Conservation (phyloP, 1,140 invertebrate genomes). For the Pogonognathellus flavescens region DNA sequence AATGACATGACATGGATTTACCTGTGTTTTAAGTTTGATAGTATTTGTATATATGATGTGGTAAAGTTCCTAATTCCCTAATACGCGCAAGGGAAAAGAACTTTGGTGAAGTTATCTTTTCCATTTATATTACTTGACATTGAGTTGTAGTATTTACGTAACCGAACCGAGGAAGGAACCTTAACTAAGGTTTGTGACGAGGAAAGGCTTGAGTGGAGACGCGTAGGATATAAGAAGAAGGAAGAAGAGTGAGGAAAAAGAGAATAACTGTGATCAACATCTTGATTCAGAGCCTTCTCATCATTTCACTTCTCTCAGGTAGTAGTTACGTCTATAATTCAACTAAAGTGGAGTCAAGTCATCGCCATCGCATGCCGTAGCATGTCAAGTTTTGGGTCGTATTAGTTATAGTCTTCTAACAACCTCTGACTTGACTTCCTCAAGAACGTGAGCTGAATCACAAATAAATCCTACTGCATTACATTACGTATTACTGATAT, state of each 20-base stretch:
- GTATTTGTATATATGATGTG: too few relatives aligned
- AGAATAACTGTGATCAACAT: slow-evolving; percentile 24
- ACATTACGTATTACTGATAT: slow-evolving; percentile 3
- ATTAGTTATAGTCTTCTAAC: slow-evolving; percentile 12
- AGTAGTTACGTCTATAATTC: slow-evolving; percentile 23
- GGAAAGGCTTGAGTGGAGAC: neutral
- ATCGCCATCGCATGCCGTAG: slow-evolving; percentile 3
- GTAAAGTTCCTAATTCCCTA: too few relatives aligned
- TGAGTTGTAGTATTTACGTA: slow-evolving; percentile 14
- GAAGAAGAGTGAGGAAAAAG: too few relatives aligned
- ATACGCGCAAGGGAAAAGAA: neutral
- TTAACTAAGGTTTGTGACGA: neutral
- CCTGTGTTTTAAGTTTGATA: too few relatives aligned
- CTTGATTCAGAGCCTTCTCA: slow-evolving; percentile 38
- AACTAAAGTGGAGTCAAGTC: slow-evolving; percentile 27
- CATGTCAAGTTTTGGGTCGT: slow-evolving; percentile 6
- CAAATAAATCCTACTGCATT: slow-evolving; percentile 12
- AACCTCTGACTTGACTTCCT: slow-evolving; percentile 33
- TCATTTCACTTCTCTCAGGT: slow-evolving; percentile 37
- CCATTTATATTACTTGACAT: slow-evolving; percentile 28
- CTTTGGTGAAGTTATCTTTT: slow-evolving; percentile 9
- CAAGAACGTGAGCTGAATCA: slow-evolving; percentile 21
- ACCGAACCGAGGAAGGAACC: slow-evolving; percentile 1
- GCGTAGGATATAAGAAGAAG: neutral
- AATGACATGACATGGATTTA: too few relatives aligned